Percentiles rank a stretch among this genome's conserved stretches.
Conservation (phyloP, 1,140 invertebrate species). For the Brachionus calyciflorus region DNA sequence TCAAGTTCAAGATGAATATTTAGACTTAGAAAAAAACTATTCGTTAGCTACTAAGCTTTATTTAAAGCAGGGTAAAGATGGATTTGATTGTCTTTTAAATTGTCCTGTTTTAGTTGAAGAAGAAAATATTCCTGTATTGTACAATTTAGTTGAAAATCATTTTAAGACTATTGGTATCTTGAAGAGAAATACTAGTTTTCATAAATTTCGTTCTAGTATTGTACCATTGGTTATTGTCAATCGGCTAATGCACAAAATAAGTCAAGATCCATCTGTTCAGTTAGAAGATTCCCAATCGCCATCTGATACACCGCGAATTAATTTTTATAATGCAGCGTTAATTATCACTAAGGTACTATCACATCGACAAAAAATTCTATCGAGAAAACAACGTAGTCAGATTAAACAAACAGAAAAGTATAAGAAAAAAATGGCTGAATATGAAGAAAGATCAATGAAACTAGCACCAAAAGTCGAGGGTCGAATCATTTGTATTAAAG, state of each 20-base stretch:
- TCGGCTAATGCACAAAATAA: not conserved
- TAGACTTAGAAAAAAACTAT: not conserved
- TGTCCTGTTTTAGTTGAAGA: constrained; percentile 39
- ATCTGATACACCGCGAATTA: not conserved
- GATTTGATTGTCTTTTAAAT: constrained; percentile 28
- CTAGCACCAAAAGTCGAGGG: constrained; percentile 10
- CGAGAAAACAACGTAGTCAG: not conserved
- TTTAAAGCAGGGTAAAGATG: constrained; percentile 41
- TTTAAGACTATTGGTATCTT: constrained; percentile 11
- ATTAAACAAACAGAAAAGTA: constrained; percentile 10
- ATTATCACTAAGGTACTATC: constrained; percentile 32
- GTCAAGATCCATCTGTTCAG: not conserved
- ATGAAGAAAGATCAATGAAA: constrained; percentile 17
- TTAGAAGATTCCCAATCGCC: not conserved
- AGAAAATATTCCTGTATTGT: constrained; percentile 38
- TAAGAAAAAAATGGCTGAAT: not conserved
- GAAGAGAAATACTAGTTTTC: not conserved
- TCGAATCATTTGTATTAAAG: constrained; percentile 17
- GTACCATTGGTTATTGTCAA: constrained; percentile 2
- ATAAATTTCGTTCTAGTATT: constrained; percentile 31
- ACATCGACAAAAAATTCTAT: not conserved
- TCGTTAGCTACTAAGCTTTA: constrained; percentile 5
- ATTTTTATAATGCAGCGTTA: constrained; percentile 5
- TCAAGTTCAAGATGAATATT: constrained; percentile 41
- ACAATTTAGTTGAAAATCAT: constrained; percentile 45